Conservation (phyloP, 1,140 invertebrate species). For the Saccostrea cuccullata region DNA sequence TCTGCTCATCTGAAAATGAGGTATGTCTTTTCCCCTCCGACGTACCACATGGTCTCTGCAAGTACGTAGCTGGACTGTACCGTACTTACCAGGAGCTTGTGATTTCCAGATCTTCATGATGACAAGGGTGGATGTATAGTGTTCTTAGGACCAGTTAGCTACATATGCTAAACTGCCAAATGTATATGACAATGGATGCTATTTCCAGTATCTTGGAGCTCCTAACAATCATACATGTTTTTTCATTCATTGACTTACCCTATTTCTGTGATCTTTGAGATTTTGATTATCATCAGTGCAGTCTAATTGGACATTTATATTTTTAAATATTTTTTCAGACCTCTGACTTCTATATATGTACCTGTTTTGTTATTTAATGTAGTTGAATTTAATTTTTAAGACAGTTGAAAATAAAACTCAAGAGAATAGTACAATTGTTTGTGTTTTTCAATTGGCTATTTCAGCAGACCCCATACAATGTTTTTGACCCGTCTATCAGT, state of each 20-base stretch:
- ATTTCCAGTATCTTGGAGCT: not conserved
- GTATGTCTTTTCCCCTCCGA: constrained; percentile 28
- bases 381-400: constrained; percentile 6
- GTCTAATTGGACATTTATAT: constrained; percentile 21
- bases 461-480: no score
- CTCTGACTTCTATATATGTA: not conserved
- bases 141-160: not conserved
- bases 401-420: no score
- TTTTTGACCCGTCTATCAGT: no score
- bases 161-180: not conserved
- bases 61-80: constrained; percentile 32
- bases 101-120: not conserved
- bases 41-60: constrained; percentile 18
- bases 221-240: not conserved
- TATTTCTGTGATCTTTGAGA: constrained; percentile 27
- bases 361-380: constrained; percentile 19
- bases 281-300: constrained; percentile 10
- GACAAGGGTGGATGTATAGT: not conserved
- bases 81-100: constrained; percentile 18
- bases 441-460: no score
- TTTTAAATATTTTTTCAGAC: constrained; percentile 24
- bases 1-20: constrained; percentile 41
- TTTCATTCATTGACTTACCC: not conserved
- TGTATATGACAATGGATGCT: not conserved
- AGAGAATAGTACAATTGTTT: no score